Evolutionary conservation across 2,888 invertebrate species (phyloP).

Genomic region (Tiphia femorata): DNA sequence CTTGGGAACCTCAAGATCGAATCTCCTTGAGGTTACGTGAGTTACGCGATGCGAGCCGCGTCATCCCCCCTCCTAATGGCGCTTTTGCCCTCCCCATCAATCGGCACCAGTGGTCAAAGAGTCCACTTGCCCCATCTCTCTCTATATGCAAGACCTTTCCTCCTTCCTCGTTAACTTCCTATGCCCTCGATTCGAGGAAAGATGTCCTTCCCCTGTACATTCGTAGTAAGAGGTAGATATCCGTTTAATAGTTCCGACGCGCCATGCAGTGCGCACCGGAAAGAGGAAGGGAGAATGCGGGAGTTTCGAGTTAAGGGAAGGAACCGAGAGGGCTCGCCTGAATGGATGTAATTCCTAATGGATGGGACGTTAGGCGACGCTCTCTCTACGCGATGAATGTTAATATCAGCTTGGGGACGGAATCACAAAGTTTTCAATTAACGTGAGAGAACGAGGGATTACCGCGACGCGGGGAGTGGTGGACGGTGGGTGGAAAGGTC

Average conservation of each 20-base stretch:
- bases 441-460: conserved; percentile 38
- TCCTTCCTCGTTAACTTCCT: no score
- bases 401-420: conserved; percentile 39
- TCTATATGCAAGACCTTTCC: no score
- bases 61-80: no score
- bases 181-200: no score
- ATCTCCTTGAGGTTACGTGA: neutral
- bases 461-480: conserved; percentile 26
- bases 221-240: no score
- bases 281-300: conserved; percentile 8
- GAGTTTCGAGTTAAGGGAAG: neutral
- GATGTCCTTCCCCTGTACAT: no score
- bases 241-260: no score
- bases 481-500: neutral
- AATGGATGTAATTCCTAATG: conserved; percentile 47
- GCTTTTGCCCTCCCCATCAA: no score
- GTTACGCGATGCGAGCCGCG: no score
- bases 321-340: conserved; percentile 17
- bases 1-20: neutral
- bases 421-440: conserved; percentile 46
- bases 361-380: conserved; percentile 36
- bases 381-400: conserved; percentile 36
- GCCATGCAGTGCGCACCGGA: no score
- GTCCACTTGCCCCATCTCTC: no score
- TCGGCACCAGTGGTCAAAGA: no score